phyloP scores from a whole-genome alignment of 53 echinoderm and acorn worm genomes.

The Crossaster papposus region DNA sequence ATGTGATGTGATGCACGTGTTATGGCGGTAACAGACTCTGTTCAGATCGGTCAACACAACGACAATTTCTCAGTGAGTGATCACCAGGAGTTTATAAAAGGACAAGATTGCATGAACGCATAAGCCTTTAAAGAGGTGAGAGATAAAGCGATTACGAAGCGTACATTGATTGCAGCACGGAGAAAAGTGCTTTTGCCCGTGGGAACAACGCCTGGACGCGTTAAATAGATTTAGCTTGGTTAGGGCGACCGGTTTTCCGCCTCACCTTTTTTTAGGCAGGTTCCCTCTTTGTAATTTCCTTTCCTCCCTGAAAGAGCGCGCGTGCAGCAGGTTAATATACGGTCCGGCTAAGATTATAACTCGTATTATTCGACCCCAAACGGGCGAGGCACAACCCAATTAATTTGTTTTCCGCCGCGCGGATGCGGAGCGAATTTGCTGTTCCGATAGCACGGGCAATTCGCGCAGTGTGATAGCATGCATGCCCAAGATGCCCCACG shows the following conservation, averaged over 20 bases:
- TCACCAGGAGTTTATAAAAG: too few species aligned
- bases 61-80: too few species aligned
- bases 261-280: neutral
- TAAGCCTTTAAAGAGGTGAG: neutral
- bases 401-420: neutral
- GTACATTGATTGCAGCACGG: neutral
- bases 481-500: neutral
- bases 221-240: neutral
- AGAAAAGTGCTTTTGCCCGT: neutral
- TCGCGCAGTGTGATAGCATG: neutral
- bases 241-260: neutral
- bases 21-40: too few species aligned
- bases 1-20: too few species aligned
- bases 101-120: too few species aligned
- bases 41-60: too few species aligned
- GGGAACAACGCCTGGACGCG: neutral
- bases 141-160: neutral
- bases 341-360: neutral
- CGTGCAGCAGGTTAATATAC: constrained; percentile 22
- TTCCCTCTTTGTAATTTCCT: neutral
- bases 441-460: neutral
- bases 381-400: neutral
- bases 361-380: neutral
- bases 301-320: neutral
- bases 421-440: neutral